Evolutionary conservation across 2,113 vertebrate species (phyloP), one percentile per base, ranked within the genome.

Genomic region (Cacatua alba): DNA sequence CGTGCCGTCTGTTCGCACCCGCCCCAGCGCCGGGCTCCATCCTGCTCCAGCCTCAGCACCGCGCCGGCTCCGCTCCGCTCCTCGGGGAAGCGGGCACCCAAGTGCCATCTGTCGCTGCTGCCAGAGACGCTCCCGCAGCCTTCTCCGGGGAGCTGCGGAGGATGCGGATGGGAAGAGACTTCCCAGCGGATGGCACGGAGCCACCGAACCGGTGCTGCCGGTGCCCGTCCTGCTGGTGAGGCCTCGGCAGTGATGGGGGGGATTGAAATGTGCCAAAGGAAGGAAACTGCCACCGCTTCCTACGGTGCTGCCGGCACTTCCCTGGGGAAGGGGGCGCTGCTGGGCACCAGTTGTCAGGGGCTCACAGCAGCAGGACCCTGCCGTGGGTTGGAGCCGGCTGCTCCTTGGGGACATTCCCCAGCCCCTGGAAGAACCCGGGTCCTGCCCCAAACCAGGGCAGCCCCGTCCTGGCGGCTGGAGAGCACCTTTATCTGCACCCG

Each of bases 31-130:
- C 19, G 5, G 78, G 62, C 28, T 46, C 62, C 5, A 3, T n/a
- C 74, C 28, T 2, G 62, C 46, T 46, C n/a, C 48, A 59, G 57
- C 13, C 57, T 59, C 57, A 59, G 57, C 57, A 1, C 14, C 6
- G 8, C 2, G 1, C 28, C 21, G 19, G 53, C 63, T 63, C 51
- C 2, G 19, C 8, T 13, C 53, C n/a, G 67, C 46, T 46, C n/a
- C 48, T 15, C 3, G 0, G 51, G 53, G 60, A 48, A 82, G 60
- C 14, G 12, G 62, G 28, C 3, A 11, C 14, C 1, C 0, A 2
- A 1, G 25, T 41, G 41, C 51, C 41, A 29, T n/a, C 60, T 49
- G 60, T 52, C 82, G 48, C 60, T 52, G 17, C 72, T 53, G 57
- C 82, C 2, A 3, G 53, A 39, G 74, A 43, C 7, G 10, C 46